Percentiles rank a stretch among this genome's conserved stretches.
Evolutionary conservation across 1,140 invertebrate genomes (phyloP).

Genomic region (Plutomurus gul): DNA sequence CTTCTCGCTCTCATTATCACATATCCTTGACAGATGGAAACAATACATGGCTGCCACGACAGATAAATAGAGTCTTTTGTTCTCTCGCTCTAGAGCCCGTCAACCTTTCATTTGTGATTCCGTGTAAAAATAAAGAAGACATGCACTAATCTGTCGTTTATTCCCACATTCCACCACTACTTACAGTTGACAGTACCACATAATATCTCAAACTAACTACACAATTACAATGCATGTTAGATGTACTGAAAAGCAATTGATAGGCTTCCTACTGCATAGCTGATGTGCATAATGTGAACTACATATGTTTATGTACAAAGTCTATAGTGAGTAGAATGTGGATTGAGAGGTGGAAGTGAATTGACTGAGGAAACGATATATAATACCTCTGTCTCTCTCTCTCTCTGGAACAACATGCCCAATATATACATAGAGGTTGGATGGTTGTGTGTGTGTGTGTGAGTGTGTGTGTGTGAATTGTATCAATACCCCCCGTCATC

Average conservation of each 20-base stretch:
- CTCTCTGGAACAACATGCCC: too few relatives aligned
- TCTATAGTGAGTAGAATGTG: too few relatives aligned
- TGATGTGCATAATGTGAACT: too few relatives aligned
- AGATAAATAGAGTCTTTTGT: background rate
- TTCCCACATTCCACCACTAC: background rate
- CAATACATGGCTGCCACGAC: background rate
- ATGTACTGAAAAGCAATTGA: too few relatives aligned
- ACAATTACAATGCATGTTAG: background rate
- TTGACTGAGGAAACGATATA: too few relatives aligned
- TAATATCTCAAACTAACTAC: conserved; percentile 1
- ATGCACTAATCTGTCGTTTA: background rate
- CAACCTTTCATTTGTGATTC: background rate
- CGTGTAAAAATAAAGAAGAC: conserved; percentile 3
- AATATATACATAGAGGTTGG: too few relatives aligned
- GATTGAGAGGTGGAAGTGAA: too few relatives aligned
- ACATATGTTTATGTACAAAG: too few relatives aligned
- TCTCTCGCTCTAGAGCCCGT: too few relatives aligned
- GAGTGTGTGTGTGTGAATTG: background rate
- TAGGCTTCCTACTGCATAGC: too few relatives aligned
- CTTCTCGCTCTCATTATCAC: conserved; percentile 15
- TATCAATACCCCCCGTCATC: background rate
- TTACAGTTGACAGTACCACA: background rate
- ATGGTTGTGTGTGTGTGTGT: too few relatives aligned
- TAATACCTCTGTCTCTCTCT: too few relatives aligned
- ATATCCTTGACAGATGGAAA: conserved; percentile 34